Evolutionary conservation across 2,888 invertebrate species (phyloP).

Genomic region (Eupeodes latifasciatus): DNA sequence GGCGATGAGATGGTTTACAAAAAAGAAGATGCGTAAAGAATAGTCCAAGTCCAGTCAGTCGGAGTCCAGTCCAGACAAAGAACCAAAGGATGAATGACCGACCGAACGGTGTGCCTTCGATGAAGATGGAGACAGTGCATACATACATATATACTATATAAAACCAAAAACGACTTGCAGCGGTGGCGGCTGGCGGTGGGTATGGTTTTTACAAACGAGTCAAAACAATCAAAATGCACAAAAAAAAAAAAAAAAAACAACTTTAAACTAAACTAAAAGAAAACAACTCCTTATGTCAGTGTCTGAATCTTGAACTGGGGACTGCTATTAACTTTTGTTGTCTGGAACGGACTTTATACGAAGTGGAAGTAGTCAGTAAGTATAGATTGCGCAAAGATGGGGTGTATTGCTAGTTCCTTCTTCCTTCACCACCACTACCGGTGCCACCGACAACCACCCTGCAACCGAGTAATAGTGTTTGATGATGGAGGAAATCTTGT

Average conservation of each 20-base stretch:
- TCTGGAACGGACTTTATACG: conserved; percentile 59
- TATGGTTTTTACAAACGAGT: conserved; percentile 44
- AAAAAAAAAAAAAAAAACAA: conserved; percentile 12
- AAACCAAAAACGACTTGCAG: background rate
- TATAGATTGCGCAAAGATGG: conserved; percentile 55
- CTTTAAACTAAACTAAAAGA: conserved; percentile 34
- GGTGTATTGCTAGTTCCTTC: background rate
- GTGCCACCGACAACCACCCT: background rate
- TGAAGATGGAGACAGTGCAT: conserved; percentile 2
- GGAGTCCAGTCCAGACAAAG: conserved; percentile 55
- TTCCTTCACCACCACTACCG: background rate
- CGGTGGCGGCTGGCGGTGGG: background rate
- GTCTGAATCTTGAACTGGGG: conserved; percentile 27
- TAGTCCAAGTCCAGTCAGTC: background rate
- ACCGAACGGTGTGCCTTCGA: conserved; percentile 31
- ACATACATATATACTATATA: too few relatives aligned
- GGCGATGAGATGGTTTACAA: conserved; percentile 15
- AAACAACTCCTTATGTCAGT: conserved; percentile 49
- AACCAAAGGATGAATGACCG: conserved; percentile 72
- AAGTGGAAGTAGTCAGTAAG: conserved; percentile 12
- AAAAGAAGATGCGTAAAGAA: conserved; percentile 63
- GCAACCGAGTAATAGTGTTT: background rate
- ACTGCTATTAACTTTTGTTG: conserved; percentile 67
- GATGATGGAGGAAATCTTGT: conserved; percentile 40
- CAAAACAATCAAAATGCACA: conserved; percentile 67